phyloP scores from a whole-genome alignment of 2,797 vertebrate genomes.

The Falco biarmicus region DNA sequence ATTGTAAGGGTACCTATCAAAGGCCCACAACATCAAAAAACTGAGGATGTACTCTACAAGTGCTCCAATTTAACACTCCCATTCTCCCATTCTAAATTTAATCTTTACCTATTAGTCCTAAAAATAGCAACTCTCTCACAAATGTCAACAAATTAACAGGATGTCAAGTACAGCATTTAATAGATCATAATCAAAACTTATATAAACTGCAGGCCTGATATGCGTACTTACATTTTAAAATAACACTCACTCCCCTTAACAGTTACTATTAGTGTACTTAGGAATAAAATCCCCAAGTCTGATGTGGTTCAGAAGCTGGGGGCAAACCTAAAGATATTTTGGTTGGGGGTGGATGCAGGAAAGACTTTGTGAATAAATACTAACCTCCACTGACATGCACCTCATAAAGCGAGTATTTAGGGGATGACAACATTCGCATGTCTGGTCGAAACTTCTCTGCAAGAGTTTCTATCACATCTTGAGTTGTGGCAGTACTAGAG shows the following conservation, averaged over 20 bases:
- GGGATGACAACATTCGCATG: slow-evolving; percentile 98
- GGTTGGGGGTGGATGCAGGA: not conserved
- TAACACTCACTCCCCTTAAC: not conserved
- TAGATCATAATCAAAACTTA: not conserved
- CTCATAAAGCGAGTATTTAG: slow-evolving; percentile 95
- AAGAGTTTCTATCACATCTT: slow-evolving; percentile 97
- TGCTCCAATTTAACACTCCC: not conserved
- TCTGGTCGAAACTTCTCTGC: slow-evolving; percentile 98
- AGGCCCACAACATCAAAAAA: not conserved
- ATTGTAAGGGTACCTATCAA: not conserved
- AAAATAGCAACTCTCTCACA: not conserved
- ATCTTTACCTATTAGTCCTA: not conserved
- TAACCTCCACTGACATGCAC: slow-evolving; percentile 98
- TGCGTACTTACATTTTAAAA: not conserved
- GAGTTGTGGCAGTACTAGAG: slow-evolving; percentile 96
- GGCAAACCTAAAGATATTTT: not conserved
- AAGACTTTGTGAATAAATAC: slow-evolving; percentile 44
- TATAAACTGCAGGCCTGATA: not conserved
- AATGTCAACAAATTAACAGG: not conserved
- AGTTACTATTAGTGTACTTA: not conserved
- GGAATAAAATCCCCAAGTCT: not conserved
- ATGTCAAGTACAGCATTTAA: not conserved
- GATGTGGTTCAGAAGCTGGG: not conserved
- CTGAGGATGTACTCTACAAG: not conserved
- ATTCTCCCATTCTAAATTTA: not conserved